Evolutionary conservation across 2,888 invertebrate species (phyloP), one percentile per base, ranked within the genome.

Genomic region (Brachyptera putata): DNA sequence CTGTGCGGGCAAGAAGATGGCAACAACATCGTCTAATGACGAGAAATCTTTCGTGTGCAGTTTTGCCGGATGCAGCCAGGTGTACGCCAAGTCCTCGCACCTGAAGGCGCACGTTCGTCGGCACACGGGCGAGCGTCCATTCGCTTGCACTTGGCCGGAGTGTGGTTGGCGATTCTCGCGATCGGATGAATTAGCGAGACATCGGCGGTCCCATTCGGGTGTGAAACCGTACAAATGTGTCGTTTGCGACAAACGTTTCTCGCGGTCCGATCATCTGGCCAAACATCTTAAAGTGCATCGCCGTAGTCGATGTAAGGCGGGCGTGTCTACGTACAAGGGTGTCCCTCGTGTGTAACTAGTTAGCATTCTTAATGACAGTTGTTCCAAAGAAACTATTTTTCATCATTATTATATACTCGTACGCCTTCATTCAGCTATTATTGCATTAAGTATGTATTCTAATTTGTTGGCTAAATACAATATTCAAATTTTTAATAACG

Each of bases 111-210:
- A 95, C 70, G 74, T 92, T 65, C 81, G 94, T 13, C 80, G 94
- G 25, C 94, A 95, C 74, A 82, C 86, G 16, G 63, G 63, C 7
- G 79, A 80, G 67, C 79, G 79, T 61, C 79, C 79, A 2, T 80
- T 79, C 67, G 74, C 73, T 3, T 80, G 80, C 69, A 74, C 75
- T 11, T 80, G 79, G 79, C 79, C 83, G 2, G 90, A 87, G 43
- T 96, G 95, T 74, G 84, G 84, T 30, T 96, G 95, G 95, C 82
- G 89, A 67, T 96, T 96, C 77, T 95, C 95, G 16, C 81, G 96
- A 60, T 95, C 95, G 0, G 96, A 96, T 73, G 96, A 96, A 75
- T 76, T 96, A 65, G 92, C 95, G 1, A 82, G 96, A 18, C 96
- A 96, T 73, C 85, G 90, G 57, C 83, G 96, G 65, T 95, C 94